phyloP scores from a whole-genome alignment of 2,888 invertebrate species.

The Heliconius sara region DNA sequence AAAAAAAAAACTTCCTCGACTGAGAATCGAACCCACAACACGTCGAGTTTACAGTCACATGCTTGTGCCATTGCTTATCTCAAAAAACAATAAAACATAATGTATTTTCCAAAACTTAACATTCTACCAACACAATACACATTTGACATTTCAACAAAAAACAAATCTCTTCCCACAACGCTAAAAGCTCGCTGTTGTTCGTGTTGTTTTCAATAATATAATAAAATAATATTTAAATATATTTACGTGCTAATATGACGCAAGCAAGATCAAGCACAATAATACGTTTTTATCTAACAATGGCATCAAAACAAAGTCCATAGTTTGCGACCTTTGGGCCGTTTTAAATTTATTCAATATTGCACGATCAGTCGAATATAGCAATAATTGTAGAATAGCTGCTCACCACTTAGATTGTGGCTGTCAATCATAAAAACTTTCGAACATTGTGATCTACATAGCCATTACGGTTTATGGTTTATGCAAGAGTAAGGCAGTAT shows the following conservation, averaged over 20 bases:
- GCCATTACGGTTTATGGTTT: conserved; percentile 49
- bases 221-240: conserved; percentile 12
- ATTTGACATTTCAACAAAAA: background rate
- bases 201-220: too few relatives aligned
- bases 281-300: conserved; percentile 68
- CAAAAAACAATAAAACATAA: too few relatives aligned
- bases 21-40: too few relatives aligned
- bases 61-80: too few relatives aligned
- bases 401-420: conserved; percentile 71
- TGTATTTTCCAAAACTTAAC: too few relatives aligned
- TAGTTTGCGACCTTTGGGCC: conserved; percentile 76
- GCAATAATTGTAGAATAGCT: conserved; percentile 74
- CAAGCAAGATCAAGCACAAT: conserved; percentile 60
- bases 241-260: conserved; percentile 52
- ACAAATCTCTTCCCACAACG: background rate
- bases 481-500: conserved; percentile 53
- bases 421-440: conserved; percentile 78
- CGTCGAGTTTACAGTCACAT: too few relatives aligned
- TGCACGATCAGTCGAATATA: conserved; percentile 66
- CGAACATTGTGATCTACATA: conserved; percentile 74
- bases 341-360: conserved; percentile 70
- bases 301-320: conserved; percentile 78
- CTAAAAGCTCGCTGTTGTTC: too few relatives aligned
- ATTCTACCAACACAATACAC: too few relatives aligned
- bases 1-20: too few relatives aligned